These are phyloP conservation scores for Oxytorus armatus DNA, from an alignment of 2,888 invertebrate genomes.

Conservation along the genomic window DNA sequence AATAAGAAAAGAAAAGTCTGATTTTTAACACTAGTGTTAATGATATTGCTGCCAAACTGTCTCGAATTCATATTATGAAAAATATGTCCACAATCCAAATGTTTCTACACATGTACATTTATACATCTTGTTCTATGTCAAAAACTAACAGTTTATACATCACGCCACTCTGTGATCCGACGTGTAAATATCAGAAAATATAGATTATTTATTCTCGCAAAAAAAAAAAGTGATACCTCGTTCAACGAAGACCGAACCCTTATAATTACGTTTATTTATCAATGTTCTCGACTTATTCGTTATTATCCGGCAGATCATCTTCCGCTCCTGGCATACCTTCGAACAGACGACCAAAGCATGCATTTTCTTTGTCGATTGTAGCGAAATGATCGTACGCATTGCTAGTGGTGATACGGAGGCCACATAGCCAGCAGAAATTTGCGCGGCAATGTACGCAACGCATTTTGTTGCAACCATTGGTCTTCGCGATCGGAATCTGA, in stretches of 20 bases:
- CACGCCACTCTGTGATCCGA: neutral
- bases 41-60: conserved; percentile 28
- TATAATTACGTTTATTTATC: neutral
- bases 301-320: conserved; percentile 1
- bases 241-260: neutral
- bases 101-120: conserved; percentile 8
- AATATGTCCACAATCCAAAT: neutral
- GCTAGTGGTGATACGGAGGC: conserved; percentile 56
- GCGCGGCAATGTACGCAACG: conserved; percentile 69
- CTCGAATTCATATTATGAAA: conserved; percentile 22
- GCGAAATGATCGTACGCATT: conserved; percentile 75
- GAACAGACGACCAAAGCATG: conserved; percentile 73
- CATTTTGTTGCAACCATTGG: conserved; percentile 75
- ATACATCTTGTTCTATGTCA: neutral
- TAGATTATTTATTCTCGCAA: conserved; percentile 45
- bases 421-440: conserved; percentile 76
- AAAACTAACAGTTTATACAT: neutral
- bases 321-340: conserved; percentile 58
- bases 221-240: neutral
- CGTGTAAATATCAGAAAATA: conserved; percentile 58
- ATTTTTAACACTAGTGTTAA: conserved; percentile 47
- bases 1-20: conserved; percentile 65
- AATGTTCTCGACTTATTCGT: neutral
- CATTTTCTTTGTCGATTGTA: neutral
- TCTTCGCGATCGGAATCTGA: conserved; percentile 68